Evolutionary conservation across 1,140 invertebrate species (phyloP), one percentile per base, ranked within the genome.

Genomic region (Stegodyphus mimosarum): DNA sequence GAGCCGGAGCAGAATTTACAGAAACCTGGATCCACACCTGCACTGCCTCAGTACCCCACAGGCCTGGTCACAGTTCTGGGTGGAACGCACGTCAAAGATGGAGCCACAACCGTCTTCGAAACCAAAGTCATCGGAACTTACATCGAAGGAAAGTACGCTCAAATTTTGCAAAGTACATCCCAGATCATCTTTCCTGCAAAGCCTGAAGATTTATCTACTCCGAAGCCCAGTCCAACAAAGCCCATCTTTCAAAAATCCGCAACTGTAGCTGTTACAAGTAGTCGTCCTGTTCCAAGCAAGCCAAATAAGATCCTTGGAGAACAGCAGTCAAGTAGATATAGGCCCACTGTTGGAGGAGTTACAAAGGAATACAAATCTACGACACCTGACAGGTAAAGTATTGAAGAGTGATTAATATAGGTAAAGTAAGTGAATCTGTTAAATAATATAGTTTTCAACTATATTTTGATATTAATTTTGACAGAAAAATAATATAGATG

Each of bases 111-210:
- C 2, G 93, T 96, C 9, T 95, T 96, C 88, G 95, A 96, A 91
- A 96, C 95, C 0, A 95, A 94, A 89, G 95, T 96, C 13, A 95
- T 96, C 88, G 95, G 95, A 6, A 96, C 95, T 7, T 95, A 94
- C 88, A 95, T 96, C 88, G 95, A 94, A 77, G 95, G 95, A 75
- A 95, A 96, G 90, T 97, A 97, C 88, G 95, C 95, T 11, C 91
- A 91, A 85, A 89, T 97, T 6, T 90, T 95, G 7, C 93, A 95
- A 87, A 95, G 94, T 88, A 95, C 94, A 2, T 94, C 94, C 0
- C 88, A 92, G 64, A 86, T 87, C 70, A 78, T 87, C 64, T 76
- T 81, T 49, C 55, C 78, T 0, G 66, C 73, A 11, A 77, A 66
- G 13, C 49, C 73, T 1, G 73, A 84, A 10, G 81, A 84, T 7